Percentiles rank a stretch among this genome's conserved stretches.
Conservation (phyloP, 1,140 invertebrate species). For the Bombus terrestris region DNA sequence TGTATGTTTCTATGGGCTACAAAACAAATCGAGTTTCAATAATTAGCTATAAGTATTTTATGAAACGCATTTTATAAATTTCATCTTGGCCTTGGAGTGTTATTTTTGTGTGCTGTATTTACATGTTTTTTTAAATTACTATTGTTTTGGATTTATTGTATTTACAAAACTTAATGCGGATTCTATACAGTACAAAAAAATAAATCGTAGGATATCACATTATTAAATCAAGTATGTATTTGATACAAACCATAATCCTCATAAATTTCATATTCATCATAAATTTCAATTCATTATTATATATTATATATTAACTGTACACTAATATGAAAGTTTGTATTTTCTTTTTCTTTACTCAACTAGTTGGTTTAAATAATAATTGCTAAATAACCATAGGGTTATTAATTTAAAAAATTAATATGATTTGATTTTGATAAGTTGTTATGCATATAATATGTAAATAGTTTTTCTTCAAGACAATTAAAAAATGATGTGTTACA, state of each 20-base stretch:
- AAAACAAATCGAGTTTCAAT: not conserved
- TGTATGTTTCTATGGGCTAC: not conserved
- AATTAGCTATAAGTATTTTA: too few relatives aligned
- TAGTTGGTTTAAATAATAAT: not conserved
- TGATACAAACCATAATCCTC: not conserved
- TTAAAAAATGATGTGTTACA: not conserved
- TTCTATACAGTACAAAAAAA: not conserved
- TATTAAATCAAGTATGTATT: not conserved
- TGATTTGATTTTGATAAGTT: not conserved
- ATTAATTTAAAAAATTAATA: conserved; percentile 1
- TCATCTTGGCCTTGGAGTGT: not conserved
- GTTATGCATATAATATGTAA: too few relatives aligned
- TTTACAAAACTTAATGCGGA: not conserved
- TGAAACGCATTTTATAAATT: not conserved
- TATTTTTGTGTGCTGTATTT: not conserved
- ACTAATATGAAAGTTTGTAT: not conserved
- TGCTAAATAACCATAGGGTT: not conserved
- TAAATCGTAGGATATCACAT: not conserved
- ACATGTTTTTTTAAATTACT: not conserved
- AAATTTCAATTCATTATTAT: not conserved
- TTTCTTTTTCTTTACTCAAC: not conserved
- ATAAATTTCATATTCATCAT: too few relatives aligned
- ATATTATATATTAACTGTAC: not conserved
- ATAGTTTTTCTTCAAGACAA: not conserved
- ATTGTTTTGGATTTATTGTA: not conserved